A percentile compares a stretch with the other conserved stretches of the same genome.
Conservation (phyloP, 2,113 vertebrate genomes). For the Cephalopholis sonnerati region DNA sequence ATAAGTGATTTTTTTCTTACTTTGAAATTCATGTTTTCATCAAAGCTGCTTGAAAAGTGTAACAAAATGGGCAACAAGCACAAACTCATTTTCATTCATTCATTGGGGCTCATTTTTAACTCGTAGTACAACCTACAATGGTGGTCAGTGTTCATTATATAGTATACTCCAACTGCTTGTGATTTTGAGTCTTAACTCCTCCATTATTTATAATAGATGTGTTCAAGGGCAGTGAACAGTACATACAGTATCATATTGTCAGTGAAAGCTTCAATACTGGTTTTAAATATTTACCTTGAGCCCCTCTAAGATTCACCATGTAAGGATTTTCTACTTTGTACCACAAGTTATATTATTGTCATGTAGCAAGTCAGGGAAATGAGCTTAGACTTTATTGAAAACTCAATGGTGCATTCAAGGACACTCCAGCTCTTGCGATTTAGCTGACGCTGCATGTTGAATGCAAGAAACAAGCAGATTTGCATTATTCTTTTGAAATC, state of each 20-base stretch:
- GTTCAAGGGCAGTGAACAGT: neutral
- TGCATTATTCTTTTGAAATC: neutral
- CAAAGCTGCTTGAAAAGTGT: constrained; percentile 17
- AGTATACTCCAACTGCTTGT: neutral
- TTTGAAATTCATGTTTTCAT: constrained; percentile 45
- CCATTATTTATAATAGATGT: neutral
- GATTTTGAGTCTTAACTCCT: neutral
- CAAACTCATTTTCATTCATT: constrained; percentile 19
- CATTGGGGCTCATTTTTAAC: neutral
- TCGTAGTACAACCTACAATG: neutral
- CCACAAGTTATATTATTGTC: neutral
- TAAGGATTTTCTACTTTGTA: neutral
- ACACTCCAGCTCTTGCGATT: neutral
- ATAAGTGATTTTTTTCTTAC: constrained; percentile 19
- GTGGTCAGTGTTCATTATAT: too few species aligned
- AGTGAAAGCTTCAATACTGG: neutral
- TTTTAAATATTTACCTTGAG: neutral
- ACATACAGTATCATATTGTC: neutral
- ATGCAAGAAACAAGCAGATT: neutral
- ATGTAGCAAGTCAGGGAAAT: neutral
- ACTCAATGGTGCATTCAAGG: constrained; percentile 2
- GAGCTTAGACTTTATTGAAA: neutral
- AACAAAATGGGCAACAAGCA: constrained; percentile 8
- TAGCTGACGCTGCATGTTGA: neutral
- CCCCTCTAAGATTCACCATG: neutral